Conservation (phyloP, 2,797 vertebrate genomes). For the Ptychobarbus kaznakovi region DNA sequence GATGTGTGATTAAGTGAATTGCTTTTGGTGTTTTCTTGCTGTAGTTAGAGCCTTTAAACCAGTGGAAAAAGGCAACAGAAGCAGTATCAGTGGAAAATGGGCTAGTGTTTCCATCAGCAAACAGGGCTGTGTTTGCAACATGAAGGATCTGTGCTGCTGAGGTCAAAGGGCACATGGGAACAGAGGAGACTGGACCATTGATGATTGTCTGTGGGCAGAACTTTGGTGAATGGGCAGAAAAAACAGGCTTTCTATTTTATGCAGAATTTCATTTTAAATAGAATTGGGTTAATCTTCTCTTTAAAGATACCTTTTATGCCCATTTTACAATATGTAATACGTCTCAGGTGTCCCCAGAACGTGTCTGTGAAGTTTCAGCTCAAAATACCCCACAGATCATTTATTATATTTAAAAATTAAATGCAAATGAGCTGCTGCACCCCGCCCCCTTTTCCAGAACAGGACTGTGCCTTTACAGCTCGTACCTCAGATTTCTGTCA, state of each 20-base stretch:
- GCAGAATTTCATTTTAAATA: background rate
- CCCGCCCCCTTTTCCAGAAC: background rate
- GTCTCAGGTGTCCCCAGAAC: background rate
- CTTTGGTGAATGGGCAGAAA: background rate
- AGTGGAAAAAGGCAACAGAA: constrained; percentile 31
- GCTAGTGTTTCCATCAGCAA: constrained; percentile 43
- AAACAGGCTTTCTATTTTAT: constrained; percentile 1
- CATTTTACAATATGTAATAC: background rate
- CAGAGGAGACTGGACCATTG: constrained; percentile 5
- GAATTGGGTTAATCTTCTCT: background rate
- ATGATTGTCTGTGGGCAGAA: constrained; percentile 21
- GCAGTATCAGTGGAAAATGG: constrained; percentile 30
- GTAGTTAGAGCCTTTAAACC: background rate
- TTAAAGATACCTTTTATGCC: background rate
- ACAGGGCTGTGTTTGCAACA: constrained; percentile 27
- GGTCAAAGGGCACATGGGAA: constrained; percentile 14
- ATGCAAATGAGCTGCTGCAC: too few species aligned
- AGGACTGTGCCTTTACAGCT: background rate
- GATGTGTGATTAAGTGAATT: constrained; percentile 19
- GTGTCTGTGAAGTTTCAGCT: background rate
- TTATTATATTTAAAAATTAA: background rate
- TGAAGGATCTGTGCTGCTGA: background rate
- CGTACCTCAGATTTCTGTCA: background rate
- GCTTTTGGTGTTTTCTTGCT: background rate
- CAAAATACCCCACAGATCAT: background rate